Conservation (phyloP, 2,113 vertebrate genomes). For the Tiliqua scincoides region DNA sequence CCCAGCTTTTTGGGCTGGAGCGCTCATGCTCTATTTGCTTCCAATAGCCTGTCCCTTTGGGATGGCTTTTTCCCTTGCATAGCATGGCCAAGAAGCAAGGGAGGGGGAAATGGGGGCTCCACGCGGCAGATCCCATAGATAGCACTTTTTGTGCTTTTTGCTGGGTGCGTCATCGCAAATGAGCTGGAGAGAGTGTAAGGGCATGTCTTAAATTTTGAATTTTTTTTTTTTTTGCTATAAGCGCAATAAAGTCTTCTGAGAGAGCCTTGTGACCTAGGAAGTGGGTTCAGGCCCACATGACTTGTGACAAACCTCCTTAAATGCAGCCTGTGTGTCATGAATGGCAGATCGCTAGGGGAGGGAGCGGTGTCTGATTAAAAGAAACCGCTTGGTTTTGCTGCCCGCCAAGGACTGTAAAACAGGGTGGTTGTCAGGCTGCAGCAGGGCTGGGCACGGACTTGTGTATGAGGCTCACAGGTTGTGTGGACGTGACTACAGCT, state of each 20-base stretch:
- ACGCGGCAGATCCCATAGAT: neutral
- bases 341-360: neutral
- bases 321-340: neutral
- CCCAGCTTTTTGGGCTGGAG: neutral
- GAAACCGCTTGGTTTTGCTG: neutral
- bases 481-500: neutral
- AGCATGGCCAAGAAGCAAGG: neutral
- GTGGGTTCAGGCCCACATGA: neutral
- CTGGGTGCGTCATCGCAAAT: too few species aligned
- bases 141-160: neutral
- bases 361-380: neutral
- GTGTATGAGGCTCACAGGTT: too few species aligned
- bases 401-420: neutral
- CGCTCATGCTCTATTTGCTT: conserved; percentile 30
- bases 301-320: neutral
- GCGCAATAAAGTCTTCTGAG: neutral
- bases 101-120: neutral
- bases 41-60: conserved; percentile 11
- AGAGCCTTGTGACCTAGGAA: neutral
- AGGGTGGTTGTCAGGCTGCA: neutral
- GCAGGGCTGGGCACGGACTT: too few species aligned
- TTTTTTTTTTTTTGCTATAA: neutral
- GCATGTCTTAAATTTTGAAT: neutral
- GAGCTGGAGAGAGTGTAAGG: too few species aligned
- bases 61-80: conserved; percentile 3